Evolutionary conservation across 2,888 invertebrate species (phyloP), one percentile per base, ranked within the genome.

Genomic region (Spatulosminthurus flaviceps): DNA sequence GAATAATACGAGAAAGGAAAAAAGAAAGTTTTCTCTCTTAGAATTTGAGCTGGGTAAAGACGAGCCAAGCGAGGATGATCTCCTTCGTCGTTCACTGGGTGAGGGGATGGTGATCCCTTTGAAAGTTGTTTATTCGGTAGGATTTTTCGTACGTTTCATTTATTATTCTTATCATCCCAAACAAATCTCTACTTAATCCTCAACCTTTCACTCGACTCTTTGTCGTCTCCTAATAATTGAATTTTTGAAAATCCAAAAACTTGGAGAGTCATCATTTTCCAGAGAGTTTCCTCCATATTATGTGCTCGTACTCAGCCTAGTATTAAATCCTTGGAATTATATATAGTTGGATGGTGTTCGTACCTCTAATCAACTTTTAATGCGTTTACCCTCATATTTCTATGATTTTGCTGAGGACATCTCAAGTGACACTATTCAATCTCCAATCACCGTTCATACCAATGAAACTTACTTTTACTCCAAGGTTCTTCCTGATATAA

Each of bases 381-480:
- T 78, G 29, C 60, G 70, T 19, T 29, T 78, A 16, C 78, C 78
- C 19, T 16, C 60, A 16, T 78, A 78, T 28, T 78, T 70, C 41
- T 69, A 70, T 13, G 78, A 78, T 26, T 75, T n/a, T 41, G 75
- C 66, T 21, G 75, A 75, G 13, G 75, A 75, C 11, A 7, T 75
- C 1, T 22, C 9, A 13, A 24, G 19, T 16, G 21, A 43, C 5
- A 43, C 19, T 42, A 9, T 19, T 22, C 43, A 43, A 21, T 16
- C 60, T 19, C n/a, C 11, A 21, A 64, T 70, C 19, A 82, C 83
- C 24, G 84, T 86, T 24, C 85, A 86, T 77, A 82, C 82, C 19
- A 77, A 86, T 34, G 86, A 86, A 79, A 86, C 86, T 26, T 82
- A 83, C 26, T 86, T 86, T 72, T 86, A 86, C 78, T 85, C 84